These are phyloP conservation scores for Protonemura montana DNA, from an alignment of 2,888 invertebrate species.

Conservation along the genomic window DNA sequence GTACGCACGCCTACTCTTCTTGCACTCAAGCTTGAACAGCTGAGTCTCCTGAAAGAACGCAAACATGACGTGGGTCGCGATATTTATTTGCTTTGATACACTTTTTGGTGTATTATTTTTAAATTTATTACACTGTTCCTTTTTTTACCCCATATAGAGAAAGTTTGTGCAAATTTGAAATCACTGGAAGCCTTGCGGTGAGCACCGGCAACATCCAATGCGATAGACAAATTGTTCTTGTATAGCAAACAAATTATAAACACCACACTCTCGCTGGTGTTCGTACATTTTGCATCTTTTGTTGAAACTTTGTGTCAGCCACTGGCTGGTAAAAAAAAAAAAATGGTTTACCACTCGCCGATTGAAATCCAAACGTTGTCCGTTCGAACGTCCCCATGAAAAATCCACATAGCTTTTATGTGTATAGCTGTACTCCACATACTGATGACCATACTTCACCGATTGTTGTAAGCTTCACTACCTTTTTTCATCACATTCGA, in stretches of 20 bases:
- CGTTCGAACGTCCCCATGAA: not conserved
- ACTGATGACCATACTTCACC: slow-evolving; percentile 28
- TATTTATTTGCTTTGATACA: not conserved
- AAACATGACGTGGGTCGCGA: not conserved
- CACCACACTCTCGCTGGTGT: not conserved
- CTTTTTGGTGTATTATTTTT: not conserved
- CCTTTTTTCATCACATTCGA: slow-evolving; percentile 41
- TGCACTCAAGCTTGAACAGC: not conserved
- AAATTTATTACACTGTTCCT: not conserved
- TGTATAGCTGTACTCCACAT: slow-evolving; percentile 5
- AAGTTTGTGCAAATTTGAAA: not conserved
- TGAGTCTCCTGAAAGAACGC: not conserved
- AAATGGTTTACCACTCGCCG: not conserved
- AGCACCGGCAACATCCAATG: not conserved
- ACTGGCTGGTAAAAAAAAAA: not conserved
- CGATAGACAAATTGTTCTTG: not conserved
- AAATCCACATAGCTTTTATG: slow-evolving; percentile 1
- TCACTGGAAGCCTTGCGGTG: not conserved
- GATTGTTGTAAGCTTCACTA: slow-evolving; percentile 38
- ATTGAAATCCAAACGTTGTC: not conserved
- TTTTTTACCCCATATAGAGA: not conserved
- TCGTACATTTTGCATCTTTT: not conserved
- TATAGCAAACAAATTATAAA: not conserved
- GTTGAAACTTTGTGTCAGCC: not conserved
- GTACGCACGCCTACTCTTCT: not conserved